A percentile compares a stretch with the other conserved stretches of the same genome.
These are phyloP conservation scores for Capra hircus DNA, from an alignment of 2,113 vertebrate genomes.

Conservation along the genomic window DNA sequence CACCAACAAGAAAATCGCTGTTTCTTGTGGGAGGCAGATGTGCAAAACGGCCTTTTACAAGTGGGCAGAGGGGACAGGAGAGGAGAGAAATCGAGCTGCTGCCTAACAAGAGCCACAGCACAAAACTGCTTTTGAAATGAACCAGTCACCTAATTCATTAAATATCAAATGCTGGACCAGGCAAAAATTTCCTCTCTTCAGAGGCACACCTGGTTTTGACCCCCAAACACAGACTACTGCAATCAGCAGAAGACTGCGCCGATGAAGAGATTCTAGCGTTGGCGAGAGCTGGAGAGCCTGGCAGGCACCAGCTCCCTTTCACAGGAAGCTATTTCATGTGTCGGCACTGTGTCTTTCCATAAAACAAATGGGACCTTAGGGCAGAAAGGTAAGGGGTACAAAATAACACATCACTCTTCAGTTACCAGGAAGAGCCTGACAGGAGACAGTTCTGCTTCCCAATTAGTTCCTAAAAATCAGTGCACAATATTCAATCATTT, in stretches of 20 bases:
- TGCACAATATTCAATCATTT: not conserved
- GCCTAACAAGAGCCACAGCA: not conserved
- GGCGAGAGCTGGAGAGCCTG: slow-evolving; percentile 49
- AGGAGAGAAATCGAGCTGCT: not conserved
- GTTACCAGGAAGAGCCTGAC: slow-evolving; percentile 38
- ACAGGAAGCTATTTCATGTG: slow-evolving; percentile 49
- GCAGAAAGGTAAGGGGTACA: slow-evolving; percentile 65
- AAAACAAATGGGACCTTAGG: slow-evolving; percentile 74
- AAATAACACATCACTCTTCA: slow-evolving; percentile 49
- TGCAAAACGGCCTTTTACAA: not conserved
- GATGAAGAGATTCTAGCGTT: slow-evolving; percentile 33
- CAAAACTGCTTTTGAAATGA: not conserved
- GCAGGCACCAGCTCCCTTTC: slow-evolving; percentile 57
- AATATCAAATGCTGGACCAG: not conserved
- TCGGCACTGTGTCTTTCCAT: slow-evolving; percentile 62
- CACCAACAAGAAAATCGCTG: not conserved
- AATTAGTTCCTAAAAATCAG: slow-evolving; percentile 58
- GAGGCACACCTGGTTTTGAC: slow-evolving; percentile 46
- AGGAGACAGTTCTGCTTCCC: slow-evolving; percentile 49
- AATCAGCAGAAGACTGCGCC: slow-evolving; percentile 58
- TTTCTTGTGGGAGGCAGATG: not conserved
- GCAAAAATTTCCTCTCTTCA: not conserved
- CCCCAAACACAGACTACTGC: not conserved
- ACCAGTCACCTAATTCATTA: not conserved
- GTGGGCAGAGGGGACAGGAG: not conserved